phyloP scores from a whole-genome alignment of 2,888 invertebrate genomes.

The Amiota minor region DNA sequence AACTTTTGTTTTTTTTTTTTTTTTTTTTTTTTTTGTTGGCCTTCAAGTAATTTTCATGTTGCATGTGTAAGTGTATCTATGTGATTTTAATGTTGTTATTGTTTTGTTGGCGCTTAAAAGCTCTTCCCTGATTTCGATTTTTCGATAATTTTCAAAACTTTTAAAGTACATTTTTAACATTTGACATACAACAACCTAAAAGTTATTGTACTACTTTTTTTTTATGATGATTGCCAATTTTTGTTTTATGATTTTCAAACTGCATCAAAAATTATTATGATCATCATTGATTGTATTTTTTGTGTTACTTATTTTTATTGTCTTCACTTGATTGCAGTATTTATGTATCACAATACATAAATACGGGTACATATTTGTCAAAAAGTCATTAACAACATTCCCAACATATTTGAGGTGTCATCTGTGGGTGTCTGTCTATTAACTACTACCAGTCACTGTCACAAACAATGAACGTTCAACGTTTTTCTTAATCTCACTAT shows the following conservation, averaged over 20 bases:
- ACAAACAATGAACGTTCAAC: not conserved
- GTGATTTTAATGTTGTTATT: constrained; percentile 38
- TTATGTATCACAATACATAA: not conserved
- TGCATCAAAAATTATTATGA: not conserved
- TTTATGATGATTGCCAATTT: constrained; percentile 37
- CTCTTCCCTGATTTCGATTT: not conserved
- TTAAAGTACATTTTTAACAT: constrained; percentile 60
- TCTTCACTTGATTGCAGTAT: constrained; percentile 8
- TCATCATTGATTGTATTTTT: not conserved
- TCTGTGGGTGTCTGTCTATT: not conserved
- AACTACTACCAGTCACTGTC: not conserved
- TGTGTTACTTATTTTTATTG: constrained; percentile 3
- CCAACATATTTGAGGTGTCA: not conserved
- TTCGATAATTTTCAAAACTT: constrained; percentile 21
- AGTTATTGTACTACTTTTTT: constrained; percentile 23
- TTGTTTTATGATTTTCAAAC: constrained; percentile 5
- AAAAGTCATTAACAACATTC: constrained; percentile 8
- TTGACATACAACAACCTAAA: constrained; percentile 56
- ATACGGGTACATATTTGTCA: too few relatives aligned
- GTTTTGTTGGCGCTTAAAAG: constrained; percentile 58
- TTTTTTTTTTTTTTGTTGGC: constrained; percentile 57
- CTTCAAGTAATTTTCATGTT: constrained; percentile 47
- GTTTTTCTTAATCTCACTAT: constrained; percentile 13
- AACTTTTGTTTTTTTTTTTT: constrained; percentile 40
- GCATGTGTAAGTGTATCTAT: constrained; percentile 7